These are phyloP conservation scores for Norana najaformis DNA, from an alignment of 2,888 invertebrate genomes.

Conservation along the genomic window DNA sequence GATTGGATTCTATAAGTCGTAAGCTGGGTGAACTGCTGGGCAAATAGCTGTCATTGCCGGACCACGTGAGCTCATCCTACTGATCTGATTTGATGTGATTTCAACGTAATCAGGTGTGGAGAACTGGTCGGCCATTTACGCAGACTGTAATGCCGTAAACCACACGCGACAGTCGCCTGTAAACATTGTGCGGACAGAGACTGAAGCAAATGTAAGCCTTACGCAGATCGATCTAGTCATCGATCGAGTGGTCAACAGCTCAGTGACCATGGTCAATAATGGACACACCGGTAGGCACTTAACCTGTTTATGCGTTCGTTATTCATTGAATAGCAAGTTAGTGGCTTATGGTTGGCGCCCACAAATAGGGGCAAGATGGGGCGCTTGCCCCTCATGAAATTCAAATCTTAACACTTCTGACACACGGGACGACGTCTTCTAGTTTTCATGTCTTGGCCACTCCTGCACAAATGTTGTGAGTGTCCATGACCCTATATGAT, in stretches of 20 bases:
- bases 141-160: background rate
- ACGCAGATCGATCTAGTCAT: background rate
- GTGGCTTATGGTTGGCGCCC: background rate
- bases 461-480: too few species aligned
- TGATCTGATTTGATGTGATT: background rate
- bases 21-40: background rate
- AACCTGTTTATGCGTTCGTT: background rate
- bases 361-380: too few species aligned
- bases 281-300: background rate
- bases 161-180: background rate
- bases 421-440: too few species aligned
- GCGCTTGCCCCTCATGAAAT: too few species aligned
- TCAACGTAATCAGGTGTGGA: background rate
- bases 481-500: too few species aligned
- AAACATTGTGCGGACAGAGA: background rate
- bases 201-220: background rate
- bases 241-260: background rate
- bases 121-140: background rate
- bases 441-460: too few species aligned
- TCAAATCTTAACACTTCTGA: too few species aligned
- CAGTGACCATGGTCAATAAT: background rate
- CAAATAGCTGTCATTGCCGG: background rate
- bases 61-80: background rate
- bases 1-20: background rate
- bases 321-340: background rate